A percentile compares a stretch with the other conserved stretches of the same genome.
These are phyloP conservation scores for Heliothis subflexa DNA, from an alignment of 1,140 invertebrate species.

Conservation along the genomic window DNA sequence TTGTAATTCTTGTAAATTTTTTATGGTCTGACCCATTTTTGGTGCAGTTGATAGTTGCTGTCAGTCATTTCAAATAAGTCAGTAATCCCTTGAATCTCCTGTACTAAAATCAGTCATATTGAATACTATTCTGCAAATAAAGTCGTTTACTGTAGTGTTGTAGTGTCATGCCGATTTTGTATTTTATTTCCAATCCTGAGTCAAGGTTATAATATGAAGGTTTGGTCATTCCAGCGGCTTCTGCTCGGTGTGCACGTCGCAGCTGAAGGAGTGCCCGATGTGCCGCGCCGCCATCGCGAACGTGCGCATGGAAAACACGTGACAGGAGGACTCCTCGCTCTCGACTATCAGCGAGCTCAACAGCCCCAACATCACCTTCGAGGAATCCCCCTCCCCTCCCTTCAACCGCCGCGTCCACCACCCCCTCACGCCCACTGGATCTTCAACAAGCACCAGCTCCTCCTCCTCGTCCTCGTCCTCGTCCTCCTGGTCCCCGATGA, in stretches of 20 bases:
- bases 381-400: conserved; percentile 12
- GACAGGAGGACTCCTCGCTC: conserved; percentile 49
- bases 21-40: too few relatives aligned
- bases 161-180: too few relatives aligned
- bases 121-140: too few relatives aligned
- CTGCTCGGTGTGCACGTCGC: conserved; percentile 92
- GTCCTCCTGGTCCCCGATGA: neutral
- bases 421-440: neutral
- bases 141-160: too few relatives aligned
- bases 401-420: neutral
- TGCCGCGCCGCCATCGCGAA: conserved; percentile 90
- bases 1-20: too few relatives aligned
- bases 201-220: neutral
- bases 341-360: neutral
- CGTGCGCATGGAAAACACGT: conserved; percentile 60
- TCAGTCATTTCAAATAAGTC: too few relatives aligned
- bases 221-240: conserved; percentile 91
- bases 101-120: too few relatives aligned
- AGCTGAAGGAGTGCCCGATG: conserved; percentile 95
- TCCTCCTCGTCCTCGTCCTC: neutral
- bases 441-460: neutral
- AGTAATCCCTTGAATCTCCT: too few relatives aligned
- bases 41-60: too few relatives aligned
- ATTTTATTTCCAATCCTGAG: too few relatives aligned
- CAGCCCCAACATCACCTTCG: conserved; percentile 1